phyloP scores from a whole-genome alignment of 2,888 invertebrate species.

The Caenorhabditis sp. region DNA sequence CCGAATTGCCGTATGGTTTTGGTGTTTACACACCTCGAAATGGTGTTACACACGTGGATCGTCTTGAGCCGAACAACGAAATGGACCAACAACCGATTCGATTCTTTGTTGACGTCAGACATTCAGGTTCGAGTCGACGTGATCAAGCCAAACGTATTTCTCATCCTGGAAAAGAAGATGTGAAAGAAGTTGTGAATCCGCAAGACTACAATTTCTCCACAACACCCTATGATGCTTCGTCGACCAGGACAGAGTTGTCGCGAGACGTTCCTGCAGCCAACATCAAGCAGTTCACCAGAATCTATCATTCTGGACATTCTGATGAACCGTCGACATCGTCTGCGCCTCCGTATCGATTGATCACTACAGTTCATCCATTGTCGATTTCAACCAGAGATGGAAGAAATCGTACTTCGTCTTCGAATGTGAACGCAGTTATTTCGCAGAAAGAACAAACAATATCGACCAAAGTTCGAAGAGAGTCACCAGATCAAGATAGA shows the following conservation, averaged over 20 bases:
- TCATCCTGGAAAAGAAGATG: conserved; percentile 50
- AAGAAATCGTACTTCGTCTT: conserved; percentile 18
- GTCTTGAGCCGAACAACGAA: conserved; percentile 35
- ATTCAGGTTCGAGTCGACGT: conserved; percentile 42
- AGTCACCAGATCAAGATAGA: conserved; percentile 37
- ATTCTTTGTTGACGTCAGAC: conserved; percentile 53
- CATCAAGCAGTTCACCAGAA: conserved; percentile 28
- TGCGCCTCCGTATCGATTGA: conserved; percentile 21
- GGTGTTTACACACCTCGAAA: conserved; percentile 37
- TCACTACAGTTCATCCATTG: conserved; percentile 29
- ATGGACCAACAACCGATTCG: conserved; percentile 53
- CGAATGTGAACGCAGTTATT: conserved; percentile 37
- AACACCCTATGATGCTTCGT: not conserved
- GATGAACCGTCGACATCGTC: conserved; percentile 13
- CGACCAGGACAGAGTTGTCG: conserved; percentile 24
- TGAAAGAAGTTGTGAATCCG: conserved; percentile 24
- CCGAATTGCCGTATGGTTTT: conserved; percentile 32
- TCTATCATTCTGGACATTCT: conserved; percentile 31
- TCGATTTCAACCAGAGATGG: conserved; percentile 13
- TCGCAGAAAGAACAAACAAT: conserved; percentile 27
- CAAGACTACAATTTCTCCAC: conserved; percentile 29
- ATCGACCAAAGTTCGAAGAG: conserved; percentile 34
- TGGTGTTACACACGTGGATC: conserved; percentile 36
- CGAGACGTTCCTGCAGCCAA: conserved; percentile 28
- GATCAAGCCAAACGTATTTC: conserved; percentile 24